These are phyloP conservation scores for Aphaenogaster ashmeadi DNA, from an alignment of 1,140 invertebrate species.

Conservation along the genomic window DNA sequence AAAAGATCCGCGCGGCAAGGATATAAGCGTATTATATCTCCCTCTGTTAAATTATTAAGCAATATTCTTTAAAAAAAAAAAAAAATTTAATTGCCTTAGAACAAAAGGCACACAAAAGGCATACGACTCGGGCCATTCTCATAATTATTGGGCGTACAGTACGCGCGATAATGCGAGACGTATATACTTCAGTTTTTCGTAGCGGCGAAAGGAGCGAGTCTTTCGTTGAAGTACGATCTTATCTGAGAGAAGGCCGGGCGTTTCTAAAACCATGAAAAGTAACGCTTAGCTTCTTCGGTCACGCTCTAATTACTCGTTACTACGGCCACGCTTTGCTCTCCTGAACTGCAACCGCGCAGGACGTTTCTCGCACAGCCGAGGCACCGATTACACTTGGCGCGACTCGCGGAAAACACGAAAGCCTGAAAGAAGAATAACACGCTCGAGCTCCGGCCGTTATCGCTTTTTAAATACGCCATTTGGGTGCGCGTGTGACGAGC, in stretches of 20 bases:
- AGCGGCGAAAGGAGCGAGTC: constrained; percentile 6
- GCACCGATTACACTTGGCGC: constrained; percentile 10
- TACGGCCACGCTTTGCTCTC: constrained; percentile 31
- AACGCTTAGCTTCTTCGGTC: constrained; percentile 53
- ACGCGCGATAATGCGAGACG: background rate
- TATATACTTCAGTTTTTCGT: background rate
- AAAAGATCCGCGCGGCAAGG: background rate
- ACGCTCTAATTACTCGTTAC: constrained; percentile 59
- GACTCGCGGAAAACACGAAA: background rate
- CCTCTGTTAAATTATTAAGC: constrained; percentile 13
- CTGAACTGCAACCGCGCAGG: background rate
- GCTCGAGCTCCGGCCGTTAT: background rate
- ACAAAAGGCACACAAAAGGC: background rate
- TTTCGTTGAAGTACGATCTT: constrained; percentile 18
- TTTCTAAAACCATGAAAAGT: constrained; percentile 52
- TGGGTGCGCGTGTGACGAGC: background rate
- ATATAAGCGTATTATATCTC: background rate
- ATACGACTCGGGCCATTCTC: background rate
- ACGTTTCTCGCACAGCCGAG: background rate
- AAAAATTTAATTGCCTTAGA: background rate
- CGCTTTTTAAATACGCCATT: constrained; percentile 30
- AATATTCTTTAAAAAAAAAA: background rate
- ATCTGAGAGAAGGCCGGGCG: constrained; percentile 6
- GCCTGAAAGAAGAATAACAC: constrained; percentile 9
- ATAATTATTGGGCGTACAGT: background rate